phyloP scores from a whole-genome alignment of 2,888 invertebrate genomes.

The Agonopterix subpropinquella region DNA sequence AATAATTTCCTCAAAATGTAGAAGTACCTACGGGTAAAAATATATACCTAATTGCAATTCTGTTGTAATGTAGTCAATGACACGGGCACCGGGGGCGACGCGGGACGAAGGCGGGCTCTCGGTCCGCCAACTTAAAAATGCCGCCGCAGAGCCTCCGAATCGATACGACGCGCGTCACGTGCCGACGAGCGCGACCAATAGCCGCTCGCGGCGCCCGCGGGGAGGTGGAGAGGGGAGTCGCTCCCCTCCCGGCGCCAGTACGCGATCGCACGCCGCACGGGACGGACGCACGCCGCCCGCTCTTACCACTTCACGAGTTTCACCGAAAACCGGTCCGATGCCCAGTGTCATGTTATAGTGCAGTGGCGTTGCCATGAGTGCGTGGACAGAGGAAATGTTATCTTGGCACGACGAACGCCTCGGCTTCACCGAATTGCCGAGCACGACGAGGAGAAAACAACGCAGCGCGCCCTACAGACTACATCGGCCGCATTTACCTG shows the following conservation, averaged over 20 bases:
- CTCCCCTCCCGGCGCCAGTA: slow-evolving; percentile 46
- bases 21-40: not conserved
- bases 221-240: slow-evolving; percentile 29
- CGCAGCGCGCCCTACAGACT: slow-evolving; percentile 79
- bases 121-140: slow-evolving; percentile 84
- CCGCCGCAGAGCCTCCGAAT: slow-evolving; percentile 87
- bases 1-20: slow-evolving; percentile 10
- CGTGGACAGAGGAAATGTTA: slow-evolving; percentile 69
- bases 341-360: slow-evolving; percentile 61
- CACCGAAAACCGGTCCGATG: slow-evolving; percentile 64
- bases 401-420: slow-evolving; percentile 67
- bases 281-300: slow-evolving; percentile 37
- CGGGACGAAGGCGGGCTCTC: slow-evolving; percentile 68
- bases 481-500: slow-evolving; percentile 78
- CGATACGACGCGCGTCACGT: slow-evolving; percentile 84
- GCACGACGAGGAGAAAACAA: slow-evolving; percentile 67
- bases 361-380: slow-evolving; percentile 59
- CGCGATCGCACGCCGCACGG: slow-evolving; percentile 41
- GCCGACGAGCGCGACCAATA: slow-evolving; percentile 71
- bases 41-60: not conserved
- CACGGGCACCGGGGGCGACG: slow-evolving; percentile 48
- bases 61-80: slow-evolving; percentile 25
- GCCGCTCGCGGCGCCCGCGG: slow-evolving; percentile 51
- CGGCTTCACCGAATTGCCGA: slow-evolving; percentile 65
- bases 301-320: slow-evolving; percentile 36